phyloP scores from a whole-genome alignment of 2,113 vertebrate genomes.

The Lepus europaeus region DNA sequence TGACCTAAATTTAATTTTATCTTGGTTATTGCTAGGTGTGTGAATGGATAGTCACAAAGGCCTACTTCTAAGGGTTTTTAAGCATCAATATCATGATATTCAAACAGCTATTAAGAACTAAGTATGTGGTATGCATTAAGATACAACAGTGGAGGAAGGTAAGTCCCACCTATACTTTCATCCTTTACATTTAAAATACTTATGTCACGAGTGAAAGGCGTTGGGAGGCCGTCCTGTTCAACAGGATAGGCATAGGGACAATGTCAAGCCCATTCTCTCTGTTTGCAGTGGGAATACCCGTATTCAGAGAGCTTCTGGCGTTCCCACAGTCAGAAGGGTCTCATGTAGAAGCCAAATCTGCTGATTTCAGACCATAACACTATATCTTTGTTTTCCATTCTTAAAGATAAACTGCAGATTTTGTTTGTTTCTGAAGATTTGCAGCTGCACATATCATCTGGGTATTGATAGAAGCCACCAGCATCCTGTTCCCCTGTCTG shows the following conservation, averaged over 20 bases:
- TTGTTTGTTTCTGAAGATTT: slow-evolving; percentile 33
- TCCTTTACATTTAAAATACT: slow-evolving; percentile 17
- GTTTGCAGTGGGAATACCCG: background rate
- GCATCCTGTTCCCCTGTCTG: slow-evolving; percentile 57
- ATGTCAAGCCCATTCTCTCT: background rate
- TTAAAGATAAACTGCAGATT: slow-evolving; percentile 6
- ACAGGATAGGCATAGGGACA: background rate
- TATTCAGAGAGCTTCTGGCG: background rate
- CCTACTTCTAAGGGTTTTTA: background rate
- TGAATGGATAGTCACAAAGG: slow-evolving; percentile 6
- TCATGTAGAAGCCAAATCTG: background rate
- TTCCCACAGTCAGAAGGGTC: background rate
- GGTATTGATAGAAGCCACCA: slow-evolving; percentile 58
- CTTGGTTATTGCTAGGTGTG: background rate
- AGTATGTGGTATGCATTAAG: background rate
- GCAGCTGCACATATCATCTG: background rate
- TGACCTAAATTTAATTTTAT: slow-evolving; percentile 13
- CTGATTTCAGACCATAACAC: background rate
- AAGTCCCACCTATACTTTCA: background rate
- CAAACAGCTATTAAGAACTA: slow-evolving; percentile 26
- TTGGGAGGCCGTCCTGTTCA: background rate
- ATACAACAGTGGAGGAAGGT: background rate
- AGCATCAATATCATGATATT: background rate
- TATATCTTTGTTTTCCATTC: background rate
- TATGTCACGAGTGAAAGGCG: background rate